A percentile compares a stretch with the other conserved stretches of the same genome.
phyloP scores from a whole-genome alignment of 2,888 invertebrate species.

The Notocelia uddmanniana region DNA sequence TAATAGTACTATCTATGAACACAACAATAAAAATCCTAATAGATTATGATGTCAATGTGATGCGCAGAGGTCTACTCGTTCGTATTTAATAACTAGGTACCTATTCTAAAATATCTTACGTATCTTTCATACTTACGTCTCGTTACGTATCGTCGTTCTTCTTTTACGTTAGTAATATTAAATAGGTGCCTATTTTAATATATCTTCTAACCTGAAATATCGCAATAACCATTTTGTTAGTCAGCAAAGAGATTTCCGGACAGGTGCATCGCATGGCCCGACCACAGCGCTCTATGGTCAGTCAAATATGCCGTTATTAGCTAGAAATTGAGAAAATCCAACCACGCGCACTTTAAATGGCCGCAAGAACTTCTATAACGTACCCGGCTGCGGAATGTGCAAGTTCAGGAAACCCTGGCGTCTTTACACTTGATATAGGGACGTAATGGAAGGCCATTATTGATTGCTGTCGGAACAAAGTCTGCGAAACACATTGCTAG shows the following conservation, averaged over 20 bases:
- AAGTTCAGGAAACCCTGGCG: neutral
- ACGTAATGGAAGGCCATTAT: neutral
- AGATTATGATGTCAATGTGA: too few species aligned
- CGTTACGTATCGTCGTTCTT: too few species aligned
- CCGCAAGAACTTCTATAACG: slow-evolving; percentile 40
- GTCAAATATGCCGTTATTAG: slow-evolving; percentile 45
- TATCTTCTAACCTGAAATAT: neutral
- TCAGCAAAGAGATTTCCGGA: slow-evolving; percentile 20
- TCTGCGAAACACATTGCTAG: too few species aligned
- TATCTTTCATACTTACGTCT: too few species aligned
- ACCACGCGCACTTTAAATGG: slow-evolving; percentile 34
- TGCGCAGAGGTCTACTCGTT: too few species aligned
- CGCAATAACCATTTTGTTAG: slow-evolving; percentile 30
- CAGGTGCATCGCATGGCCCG: slow-evolving; percentile 22
- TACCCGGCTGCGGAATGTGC: slow-evolving; percentile 17
- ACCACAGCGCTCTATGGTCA: slow-evolving; percentile 19
- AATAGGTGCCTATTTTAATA: neutral
- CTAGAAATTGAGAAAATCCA: slow-evolving; percentile 41
- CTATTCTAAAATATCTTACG: too few species aligned
- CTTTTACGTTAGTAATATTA: too few species aligned
- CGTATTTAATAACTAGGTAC: too few species aligned
- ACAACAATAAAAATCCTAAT: too few species aligned
- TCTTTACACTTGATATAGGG: neutral
- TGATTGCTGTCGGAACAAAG: neutral
- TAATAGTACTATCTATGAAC: too few species aligned